Conservation (phyloP, 2,797 vertebrate genomes). For the Alca torda region DNA sequence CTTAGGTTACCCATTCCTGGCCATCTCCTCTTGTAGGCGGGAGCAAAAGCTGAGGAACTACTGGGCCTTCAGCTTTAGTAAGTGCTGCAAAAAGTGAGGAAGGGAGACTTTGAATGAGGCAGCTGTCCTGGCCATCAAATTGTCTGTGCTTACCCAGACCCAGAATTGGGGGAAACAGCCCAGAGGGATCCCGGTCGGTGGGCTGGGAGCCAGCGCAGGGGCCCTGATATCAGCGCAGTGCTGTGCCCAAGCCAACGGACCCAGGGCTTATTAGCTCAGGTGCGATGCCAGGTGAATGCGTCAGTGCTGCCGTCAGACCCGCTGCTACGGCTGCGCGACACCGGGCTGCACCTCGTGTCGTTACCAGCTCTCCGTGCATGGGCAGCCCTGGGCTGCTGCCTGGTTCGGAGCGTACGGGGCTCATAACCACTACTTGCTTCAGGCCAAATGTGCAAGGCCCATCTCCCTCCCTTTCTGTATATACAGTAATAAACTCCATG, state of each 20-base stretch:
- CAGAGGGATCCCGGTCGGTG: neutral
- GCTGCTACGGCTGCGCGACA: neutral
- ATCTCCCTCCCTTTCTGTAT: neutral
- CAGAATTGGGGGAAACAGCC: neutral
- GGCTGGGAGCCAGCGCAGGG: neutral
- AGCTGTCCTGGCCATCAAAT: neutral
- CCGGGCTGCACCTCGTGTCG: rapidly evolving
- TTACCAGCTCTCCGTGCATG: neutral
- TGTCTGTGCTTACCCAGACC: neutral
- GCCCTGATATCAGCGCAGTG: neutral
- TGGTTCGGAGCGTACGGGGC: rapidly evolving
- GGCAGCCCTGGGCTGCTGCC: neutral
- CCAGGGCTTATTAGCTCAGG: neutral
- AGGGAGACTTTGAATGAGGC: neutral
- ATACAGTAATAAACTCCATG: neutral
- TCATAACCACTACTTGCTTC: neutral
- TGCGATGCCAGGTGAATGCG: rapidly evolving
- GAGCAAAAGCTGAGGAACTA: neutral
- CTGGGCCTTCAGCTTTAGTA: neutral
- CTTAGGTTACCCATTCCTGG: neutral
- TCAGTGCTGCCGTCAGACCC: neutral
- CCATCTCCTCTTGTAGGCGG: neutral
- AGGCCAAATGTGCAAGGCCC: neutral
- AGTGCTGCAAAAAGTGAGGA: neutral
- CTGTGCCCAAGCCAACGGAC: conserved; percentile 40